Evolutionary conservation across 2,113 vertebrate species (phyloP).

Genomic region (Actenoides hombroni): DNA sequence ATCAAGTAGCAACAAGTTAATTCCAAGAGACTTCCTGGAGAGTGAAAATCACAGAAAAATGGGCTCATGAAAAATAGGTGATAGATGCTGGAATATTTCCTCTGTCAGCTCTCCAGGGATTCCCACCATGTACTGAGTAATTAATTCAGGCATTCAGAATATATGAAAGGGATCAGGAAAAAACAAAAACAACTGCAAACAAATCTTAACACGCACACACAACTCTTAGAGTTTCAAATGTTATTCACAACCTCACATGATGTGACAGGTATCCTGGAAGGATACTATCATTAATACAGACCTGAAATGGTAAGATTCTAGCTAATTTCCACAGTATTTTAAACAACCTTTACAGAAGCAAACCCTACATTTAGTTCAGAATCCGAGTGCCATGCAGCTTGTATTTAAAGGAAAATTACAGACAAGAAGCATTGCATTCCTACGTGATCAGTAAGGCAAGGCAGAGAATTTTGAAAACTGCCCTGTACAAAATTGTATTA

Average conservation of each 20-base stretch:
- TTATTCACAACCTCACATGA: background rate
- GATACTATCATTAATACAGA: background rate
- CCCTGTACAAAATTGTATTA: background rate
- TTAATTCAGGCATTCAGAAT: background rate
- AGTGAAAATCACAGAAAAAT: background rate
- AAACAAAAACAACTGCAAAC: background rate
- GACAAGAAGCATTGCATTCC: background rate
- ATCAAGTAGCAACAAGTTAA: background rate
- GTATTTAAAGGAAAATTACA: slow-evolving; percentile 10
- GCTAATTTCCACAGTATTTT: background rate
- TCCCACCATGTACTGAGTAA: background rate
- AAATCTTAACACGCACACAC: background rate
- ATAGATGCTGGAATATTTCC: background rate
- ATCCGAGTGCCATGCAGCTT: background rate
- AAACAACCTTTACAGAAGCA: background rate
- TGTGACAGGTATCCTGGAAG: background rate
- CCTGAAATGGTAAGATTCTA: background rate
- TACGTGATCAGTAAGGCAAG: background rate
- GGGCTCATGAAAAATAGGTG: background rate
- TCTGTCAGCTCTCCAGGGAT: background rate
- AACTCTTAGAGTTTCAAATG: background rate
- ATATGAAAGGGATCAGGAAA: background rate
- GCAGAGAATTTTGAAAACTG: background rate
- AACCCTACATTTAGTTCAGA: background rate
- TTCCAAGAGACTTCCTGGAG: background rate